Percentiles rank a stretch among this genome's conserved stretches.
phyloP scores from a whole-genome alignment of 1,140 invertebrate species.

The Leptestheria dahalacensis region DNA sequence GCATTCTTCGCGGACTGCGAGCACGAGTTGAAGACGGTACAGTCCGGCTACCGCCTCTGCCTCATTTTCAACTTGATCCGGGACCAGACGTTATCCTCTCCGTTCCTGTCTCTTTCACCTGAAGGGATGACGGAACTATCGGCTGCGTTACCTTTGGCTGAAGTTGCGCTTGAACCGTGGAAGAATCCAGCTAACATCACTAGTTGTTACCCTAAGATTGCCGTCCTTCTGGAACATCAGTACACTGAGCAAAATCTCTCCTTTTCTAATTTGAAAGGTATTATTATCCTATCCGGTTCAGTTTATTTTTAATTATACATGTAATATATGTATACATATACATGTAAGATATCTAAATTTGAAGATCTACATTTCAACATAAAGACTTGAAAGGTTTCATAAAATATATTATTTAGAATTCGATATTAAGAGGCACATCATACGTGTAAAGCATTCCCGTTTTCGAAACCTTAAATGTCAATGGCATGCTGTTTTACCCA shows the following conservation, averaged over 20 bases:
- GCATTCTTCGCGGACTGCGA: conserved; percentile 15
- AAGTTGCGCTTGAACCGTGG: neutral
- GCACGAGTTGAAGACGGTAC: conserved; percentile 11
- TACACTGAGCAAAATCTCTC: neutral
- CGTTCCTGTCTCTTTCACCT: neutral
- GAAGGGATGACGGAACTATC: neutral
- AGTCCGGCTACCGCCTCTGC: conserved; percentile 1
- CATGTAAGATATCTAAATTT: too few species aligned
- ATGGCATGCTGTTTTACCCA: too few species aligned
- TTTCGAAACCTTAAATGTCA: too few species aligned
- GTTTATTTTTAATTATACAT: too few species aligned
- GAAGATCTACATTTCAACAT: too few species aligned
- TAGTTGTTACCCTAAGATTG: neutral
- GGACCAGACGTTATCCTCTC: neutral
- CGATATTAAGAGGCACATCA: too few species aligned
- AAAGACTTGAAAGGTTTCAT: too few species aligned
- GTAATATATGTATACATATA: too few species aligned
- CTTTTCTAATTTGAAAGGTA: neutral
- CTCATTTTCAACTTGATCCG: conserved; percentile 12
- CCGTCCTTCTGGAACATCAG: neutral
- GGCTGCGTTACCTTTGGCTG: neutral
- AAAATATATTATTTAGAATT: too few species aligned
- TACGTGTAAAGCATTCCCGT: too few species aligned
- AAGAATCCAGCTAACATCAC: neutral
- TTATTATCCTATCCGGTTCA: too few species aligned